These are phyloP conservation scores for Papilio protenor DNA, from an alignment of 2,888 invertebrate genomes.

Conservation along the genomic window DNA sequence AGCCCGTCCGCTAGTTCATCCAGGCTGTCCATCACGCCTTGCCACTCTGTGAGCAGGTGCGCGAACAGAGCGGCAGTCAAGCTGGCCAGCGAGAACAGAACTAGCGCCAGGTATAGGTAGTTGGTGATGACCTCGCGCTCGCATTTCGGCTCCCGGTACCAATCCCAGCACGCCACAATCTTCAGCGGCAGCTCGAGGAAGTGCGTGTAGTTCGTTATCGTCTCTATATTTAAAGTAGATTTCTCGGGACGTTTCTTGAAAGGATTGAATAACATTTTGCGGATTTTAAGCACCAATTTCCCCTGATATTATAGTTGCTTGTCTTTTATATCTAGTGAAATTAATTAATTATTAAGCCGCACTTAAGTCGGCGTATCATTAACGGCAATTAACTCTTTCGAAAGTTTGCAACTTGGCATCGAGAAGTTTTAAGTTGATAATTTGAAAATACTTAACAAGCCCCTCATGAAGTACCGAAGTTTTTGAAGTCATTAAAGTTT, in stretches of 20 bases:
- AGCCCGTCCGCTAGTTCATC: conserved; percentile 69
- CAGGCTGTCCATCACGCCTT: conserved; percentile 67
- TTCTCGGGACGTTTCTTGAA: conserved; percentile 30
- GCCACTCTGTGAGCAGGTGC: conserved; percentile 68
- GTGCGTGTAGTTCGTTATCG: conserved; percentile 59
- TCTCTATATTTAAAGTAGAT: conserved; percentile 50
- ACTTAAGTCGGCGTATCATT: conserved; percentile 11
- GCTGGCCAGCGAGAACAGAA: conserved; percentile 62
- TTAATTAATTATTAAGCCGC: conserved; percentile 11
- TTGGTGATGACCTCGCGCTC: conserved; percentile 60
- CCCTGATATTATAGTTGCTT: background rate
- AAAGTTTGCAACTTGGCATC: conserved; percentile 20
- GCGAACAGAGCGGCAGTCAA: conserved; percentile 58
- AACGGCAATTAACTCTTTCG: conserved; percentile 36
- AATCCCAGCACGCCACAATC: conserved; percentile 72
- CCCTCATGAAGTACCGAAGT: conserved; percentile 8
- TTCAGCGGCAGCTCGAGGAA: conserved; percentile 66
- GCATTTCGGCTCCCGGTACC: conserved; percentile 58
- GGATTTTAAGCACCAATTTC: background rate
- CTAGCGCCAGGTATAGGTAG: conserved; percentile 62
- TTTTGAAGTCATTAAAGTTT: conserved; percentile 34
- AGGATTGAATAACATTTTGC: conserved; percentile 23
- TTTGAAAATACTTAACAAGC: conserved; percentile 39
- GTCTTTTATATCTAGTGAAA: conserved; percentile 1
- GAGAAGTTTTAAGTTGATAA: conserved; percentile 18